Evolutionary conservation across 2,888 invertebrate species (phyloP), one percentile per base, ranked within the genome.

Genomic region (Harpalus rufipes): DNA sequence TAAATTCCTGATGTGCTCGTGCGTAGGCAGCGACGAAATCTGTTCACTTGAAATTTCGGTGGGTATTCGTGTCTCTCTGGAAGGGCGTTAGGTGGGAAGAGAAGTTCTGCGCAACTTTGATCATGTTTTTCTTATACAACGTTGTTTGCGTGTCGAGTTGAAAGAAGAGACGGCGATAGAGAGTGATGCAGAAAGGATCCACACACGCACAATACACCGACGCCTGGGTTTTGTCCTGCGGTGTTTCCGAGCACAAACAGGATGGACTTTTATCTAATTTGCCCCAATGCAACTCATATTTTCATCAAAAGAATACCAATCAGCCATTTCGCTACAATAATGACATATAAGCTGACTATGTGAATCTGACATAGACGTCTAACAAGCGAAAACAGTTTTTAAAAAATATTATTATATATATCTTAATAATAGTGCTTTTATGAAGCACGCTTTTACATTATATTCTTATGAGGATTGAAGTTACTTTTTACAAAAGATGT

Each of bases 111-210:
- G 41, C 18, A 74, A 74, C 72, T 74, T 74, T 74, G 72, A 74
- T 74, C 72, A 74, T 68, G 68, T 68, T 68, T 65, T 68, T 68
- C 68, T 68, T 68, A 68, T 74, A 74, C 44, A 74, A 74, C 44
- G 72, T 74, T 74, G 72, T 74, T 74, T 74, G 72, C 72, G 44
- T 74, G 72, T 74, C 72, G 68, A 68, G 68, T 32, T 68, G 68
- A 68, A 68, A 68, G 68, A 68, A 68, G 32, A 18, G 14, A 16
- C 59, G 7, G 44, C 41, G 41, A 74, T 21, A 74, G 41, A 74
- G 44, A 74, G 44, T 44, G 68, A 68, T 68, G 18, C 72, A 74
- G 44, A 51, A 51, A 51, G 44, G 44, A 51, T 51, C 6, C 44
- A 51, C 44, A 51, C 44, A 51, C 44, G 44, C 44, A 51, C 44